Base-by-base conservation (phyloP, 2,888 invertebrate genomes). In the Coenonympha glycerion region DNA sequence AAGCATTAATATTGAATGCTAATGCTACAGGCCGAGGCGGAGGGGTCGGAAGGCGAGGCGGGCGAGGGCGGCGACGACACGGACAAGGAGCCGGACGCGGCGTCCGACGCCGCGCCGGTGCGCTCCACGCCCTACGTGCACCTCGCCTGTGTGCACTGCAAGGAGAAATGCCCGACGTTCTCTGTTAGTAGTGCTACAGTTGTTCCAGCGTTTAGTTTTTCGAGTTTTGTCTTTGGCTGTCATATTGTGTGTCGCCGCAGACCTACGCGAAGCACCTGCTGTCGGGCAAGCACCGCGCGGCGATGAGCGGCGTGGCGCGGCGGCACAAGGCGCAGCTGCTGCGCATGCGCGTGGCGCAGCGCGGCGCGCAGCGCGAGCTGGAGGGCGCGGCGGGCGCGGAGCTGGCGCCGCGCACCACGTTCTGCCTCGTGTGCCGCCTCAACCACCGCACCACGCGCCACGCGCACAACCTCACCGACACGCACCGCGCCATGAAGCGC, bases 401-500 rank as follows among this genome's bases (percentile, higher is more conserved):
- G 63, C 88, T 91, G 58, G 89, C 89, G 22, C 72, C 87, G 47
- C 87, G 89, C 57, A 91, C 92, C 57, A 91, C 90, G 68, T 95
- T 91, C 81, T 93, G 93, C 73, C 89, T 91, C 37, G 88, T 92
- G 58, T 93, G 93, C 73, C 92, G 93, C 59, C 87, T 93, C 64
- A 93, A 92, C 74, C 92, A 92, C 76, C 90, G 92, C 60, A 92
- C 92, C 64, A 89, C 92, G 41, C 92, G 93, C 68, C 90, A 91
- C 53, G 91, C 92, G 53, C 95, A 95, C 88, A 93, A 93, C 69
- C 84, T 90, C 49, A 93, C 94, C 19, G 92, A 93, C 63, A 90
- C 93, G 24, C 95, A 95, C 70, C 91, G 93, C 77, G 92, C 92
- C 67, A 94, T 95, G 90, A 94, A 93, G 77, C 92, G 93, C 68